Evolutionary conservation across 2,888 invertebrate genomes (phyloP).

Genomic region (Lochmaea crataegi): DNA sequence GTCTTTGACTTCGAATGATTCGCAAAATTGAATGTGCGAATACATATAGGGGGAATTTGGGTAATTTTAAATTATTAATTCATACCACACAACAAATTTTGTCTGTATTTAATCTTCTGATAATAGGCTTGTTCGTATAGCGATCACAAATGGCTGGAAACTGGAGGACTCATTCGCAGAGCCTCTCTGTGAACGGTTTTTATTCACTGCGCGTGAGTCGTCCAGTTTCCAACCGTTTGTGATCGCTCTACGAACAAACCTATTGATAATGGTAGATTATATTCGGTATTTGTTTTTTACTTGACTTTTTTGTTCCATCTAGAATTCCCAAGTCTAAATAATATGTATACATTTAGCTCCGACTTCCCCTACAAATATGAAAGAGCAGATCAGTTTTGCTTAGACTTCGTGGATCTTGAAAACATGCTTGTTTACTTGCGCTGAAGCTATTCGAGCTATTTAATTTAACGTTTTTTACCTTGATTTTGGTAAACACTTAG

Average conservation of each 20-base stretch:
- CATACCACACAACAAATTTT: too few species aligned
- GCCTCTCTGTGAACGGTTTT: too few species aligned
- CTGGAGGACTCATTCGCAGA: too few species aligned
- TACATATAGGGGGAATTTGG: background rate
- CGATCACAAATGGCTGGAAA: too few species aligned
- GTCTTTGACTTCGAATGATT: conserved; percentile 35
- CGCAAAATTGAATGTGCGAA: conserved; percentile 21
- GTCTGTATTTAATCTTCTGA: too few species aligned
- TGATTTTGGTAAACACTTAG: conserved; percentile 22
- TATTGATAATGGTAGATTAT: too few species aligned
- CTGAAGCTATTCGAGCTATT: conserved; percentile 25
- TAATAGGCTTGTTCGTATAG: too few species aligned
- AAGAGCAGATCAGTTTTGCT: conserved; percentile 9
- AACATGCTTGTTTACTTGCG: conserved; percentile 23
- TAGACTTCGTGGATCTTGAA: conserved; percentile 14
- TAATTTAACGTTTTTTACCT: conserved; percentile 14
- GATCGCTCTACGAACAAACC: too few species aligned
- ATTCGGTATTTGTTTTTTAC: too few species aligned
- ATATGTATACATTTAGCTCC: background rate
- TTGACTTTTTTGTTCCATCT: background rate
- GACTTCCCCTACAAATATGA: background rate
- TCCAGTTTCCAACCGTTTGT: too few species aligned
- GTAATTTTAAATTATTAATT: background rate
- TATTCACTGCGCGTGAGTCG: too few species aligned
- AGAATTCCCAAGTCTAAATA: too few species aligned